Conservation (phyloP, 1,140 invertebrate species). For the Euschistus heros region DNA sequence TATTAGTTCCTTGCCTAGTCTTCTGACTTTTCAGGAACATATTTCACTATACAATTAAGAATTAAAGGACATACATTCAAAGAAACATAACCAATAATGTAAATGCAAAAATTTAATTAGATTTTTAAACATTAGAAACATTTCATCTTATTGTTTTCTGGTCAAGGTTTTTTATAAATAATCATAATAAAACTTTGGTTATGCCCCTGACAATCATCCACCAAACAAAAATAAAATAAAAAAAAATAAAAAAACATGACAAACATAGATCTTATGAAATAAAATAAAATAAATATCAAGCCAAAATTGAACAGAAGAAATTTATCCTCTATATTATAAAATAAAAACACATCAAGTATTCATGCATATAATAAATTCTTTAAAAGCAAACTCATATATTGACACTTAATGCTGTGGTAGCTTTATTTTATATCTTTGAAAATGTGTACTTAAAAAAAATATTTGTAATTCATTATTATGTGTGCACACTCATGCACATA, state of each 20-base stretch:
- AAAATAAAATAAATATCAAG: constrained; percentile 13
- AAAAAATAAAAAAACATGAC: constrained; percentile 4
- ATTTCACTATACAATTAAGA: neutral
- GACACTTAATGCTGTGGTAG: constrained; percentile 16
- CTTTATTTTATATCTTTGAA: neutral
- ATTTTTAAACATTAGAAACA: no score
- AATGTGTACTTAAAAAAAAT: neutral
- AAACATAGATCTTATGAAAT: constrained; percentile 16
- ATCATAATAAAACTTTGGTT: neutral
- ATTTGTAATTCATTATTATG: neutral
- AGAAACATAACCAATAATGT: neutral
- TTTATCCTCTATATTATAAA: neutral
- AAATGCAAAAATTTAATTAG: no score
- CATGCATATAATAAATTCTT: neutral
- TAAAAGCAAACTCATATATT: constrained; percentile 7
- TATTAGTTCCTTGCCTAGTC: neutral
- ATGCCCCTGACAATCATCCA: constrained; percentile 11
- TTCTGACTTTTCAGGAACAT: constrained; percentile 1
- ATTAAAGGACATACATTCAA: neutral
- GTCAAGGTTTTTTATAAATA: neutral
- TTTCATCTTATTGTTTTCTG: no score
- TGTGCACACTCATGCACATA: constrained; percentile 23
- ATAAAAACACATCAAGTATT: constrained; percentile 4
- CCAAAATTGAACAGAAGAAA: neutral
- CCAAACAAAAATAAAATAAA: constrained; percentile 11